Conservation (phyloP, 2,797 vertebrate genomes). For the Apogon talboti region DNA sequence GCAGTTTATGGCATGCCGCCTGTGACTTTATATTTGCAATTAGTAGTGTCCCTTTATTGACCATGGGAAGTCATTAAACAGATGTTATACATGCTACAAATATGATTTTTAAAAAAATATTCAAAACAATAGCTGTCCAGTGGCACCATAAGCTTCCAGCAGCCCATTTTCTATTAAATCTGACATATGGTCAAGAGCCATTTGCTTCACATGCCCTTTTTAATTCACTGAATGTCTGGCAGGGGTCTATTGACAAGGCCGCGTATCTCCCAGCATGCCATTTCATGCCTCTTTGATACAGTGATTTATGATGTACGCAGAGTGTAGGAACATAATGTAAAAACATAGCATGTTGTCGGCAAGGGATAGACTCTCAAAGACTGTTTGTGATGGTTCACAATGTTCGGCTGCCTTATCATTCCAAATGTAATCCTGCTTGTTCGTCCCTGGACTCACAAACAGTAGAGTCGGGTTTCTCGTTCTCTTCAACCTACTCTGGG, state of each 20-base stretch:
- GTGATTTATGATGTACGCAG: slow-evolving; percentile 66
- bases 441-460: slow-evolving; percentile 71
- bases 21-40: slow-evolving; percentile 29
- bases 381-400: slow-evolving; percentile 73
- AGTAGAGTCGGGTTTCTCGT: slow-evolving; percentile 76
- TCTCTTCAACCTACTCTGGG: slow-evolving; percentile 51
- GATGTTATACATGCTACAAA: slow-evolving; percentile 42
- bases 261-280: slow-evolving; percentile 38
- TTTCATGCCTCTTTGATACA: slow-evolving; percentile 68
- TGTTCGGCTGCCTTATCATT: slow-evolving; percentile 76
- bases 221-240: slow-evolving; percentile 16
- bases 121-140: slow-evolving; percentile 27
- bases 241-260: slow-evolving; percentile 28
- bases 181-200: slow-evolving; percentile 24
- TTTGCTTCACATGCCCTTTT: slow-evolving; percentile 21
- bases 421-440: slow-evolving; percentile 79
- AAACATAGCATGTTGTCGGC: slow-evolving; percentile 78
- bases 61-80: slow-evolving; percentile 41
- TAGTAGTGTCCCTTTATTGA: slow-evolving; percentile 28
- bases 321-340: slow-evolving; percentile 68
- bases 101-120: slow-evolving; percentile 33
- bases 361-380: slow-evolving; percentile 61
- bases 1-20: slow-evolving; percentile 20
- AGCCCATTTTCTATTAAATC: slow-evolving; percentile 31
- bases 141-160: not conserved